A percentile compares a stretch with the other conserved stretches of the same genome.
Conservation (phyloP, 2,113 vertebrate genomes). For the Pygoscelis adeliae region DNA sequence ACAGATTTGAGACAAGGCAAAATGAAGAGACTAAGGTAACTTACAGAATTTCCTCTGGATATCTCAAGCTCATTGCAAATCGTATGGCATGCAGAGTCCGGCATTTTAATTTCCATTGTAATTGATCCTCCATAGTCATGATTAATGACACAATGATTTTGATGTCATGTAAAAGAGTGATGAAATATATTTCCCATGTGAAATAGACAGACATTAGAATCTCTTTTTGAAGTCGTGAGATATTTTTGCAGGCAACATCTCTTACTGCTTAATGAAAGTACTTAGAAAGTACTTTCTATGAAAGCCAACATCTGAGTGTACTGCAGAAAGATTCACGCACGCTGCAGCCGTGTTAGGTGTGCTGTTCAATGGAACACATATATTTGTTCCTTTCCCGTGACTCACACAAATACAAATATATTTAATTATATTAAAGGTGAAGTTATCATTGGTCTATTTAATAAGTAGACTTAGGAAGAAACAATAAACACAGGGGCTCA, state of each 20-base stretch:
- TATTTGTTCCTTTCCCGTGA: not conserved
- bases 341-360: not conserved
- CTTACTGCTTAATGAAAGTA: not conserved
- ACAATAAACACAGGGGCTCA: not conserved
- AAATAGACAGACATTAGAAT: not conserved
- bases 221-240: not conserved
- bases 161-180: constrained; percentile 22
- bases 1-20: constrained; percentile 20
- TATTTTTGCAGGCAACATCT: not conserved
- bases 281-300: no score
- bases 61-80: constrained; percentile 56
- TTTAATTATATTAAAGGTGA: not conserved
- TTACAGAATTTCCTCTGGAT: constrained; percentile 40
- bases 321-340: not conserved
- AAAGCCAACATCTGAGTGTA: not conserved
- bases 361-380: not conserved
- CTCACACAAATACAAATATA: not conserved
- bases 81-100: not conserved
- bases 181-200: constrained; percentile 32
- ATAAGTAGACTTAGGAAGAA: not conserved
- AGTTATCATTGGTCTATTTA: not conserved
- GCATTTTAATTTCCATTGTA: constrained; percentile 44
- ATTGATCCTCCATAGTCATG: constrained; percentile 10
- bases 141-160: constrained; percentile 39
- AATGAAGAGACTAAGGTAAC: constrained; percentile 23